Conservation (phyloP, 2,113 vertebrate genomes). For the Pelvicachromis taeniatus region DNA sequence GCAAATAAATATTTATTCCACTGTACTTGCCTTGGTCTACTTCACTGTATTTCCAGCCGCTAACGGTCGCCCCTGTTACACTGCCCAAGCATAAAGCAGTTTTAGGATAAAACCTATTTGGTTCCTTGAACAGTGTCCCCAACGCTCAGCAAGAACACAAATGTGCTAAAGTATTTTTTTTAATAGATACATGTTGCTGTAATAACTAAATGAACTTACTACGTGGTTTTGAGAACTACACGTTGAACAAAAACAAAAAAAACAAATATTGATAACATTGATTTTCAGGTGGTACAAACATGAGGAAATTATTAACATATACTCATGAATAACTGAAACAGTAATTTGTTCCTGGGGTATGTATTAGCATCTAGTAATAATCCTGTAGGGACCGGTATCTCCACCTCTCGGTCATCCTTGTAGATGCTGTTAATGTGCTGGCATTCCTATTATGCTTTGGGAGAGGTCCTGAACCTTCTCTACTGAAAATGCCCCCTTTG, state of each 20-base stretch:
- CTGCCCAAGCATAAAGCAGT: background rate
- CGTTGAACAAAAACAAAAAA: background rate
- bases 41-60: no score
- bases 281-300: background rate
- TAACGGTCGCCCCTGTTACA: no score
- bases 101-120: background rate
- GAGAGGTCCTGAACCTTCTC: background rate
- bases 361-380: slow-evolving; percentile 9
- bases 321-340: background rate
- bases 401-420: background rate
- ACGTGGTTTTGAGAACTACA: background rate
- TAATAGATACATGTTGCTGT: background rate
- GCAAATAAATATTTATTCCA: no score
- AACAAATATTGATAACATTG: background rate
- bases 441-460: background rate
- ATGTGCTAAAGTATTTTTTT: background rate
- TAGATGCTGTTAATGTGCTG: background rate
- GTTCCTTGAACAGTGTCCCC: background rate
- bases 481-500: slow-evolving; percentile 74
- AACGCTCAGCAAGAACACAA: background rate
- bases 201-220: background rate
- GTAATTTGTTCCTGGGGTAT: slow-evolving; percentile 42
- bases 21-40: no score
- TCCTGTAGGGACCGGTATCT: background rate
- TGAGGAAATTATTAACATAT: background rate